Evolutionary conservation across 1,140 invertebrate species (phyloP).

Genomic region (Pentalonia nigronervosa): DNA sequence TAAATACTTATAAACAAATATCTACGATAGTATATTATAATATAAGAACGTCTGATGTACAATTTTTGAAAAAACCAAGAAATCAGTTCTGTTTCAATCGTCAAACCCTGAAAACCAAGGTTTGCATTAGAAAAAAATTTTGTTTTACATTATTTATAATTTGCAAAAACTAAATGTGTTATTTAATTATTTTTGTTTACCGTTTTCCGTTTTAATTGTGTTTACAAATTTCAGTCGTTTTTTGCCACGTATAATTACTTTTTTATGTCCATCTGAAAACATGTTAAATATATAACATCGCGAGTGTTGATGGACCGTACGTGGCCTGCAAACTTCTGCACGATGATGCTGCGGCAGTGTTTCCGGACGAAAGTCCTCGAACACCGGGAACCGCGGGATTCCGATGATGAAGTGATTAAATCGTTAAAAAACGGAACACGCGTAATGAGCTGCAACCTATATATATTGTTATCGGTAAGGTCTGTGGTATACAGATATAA

Average conservation of each 20-base stretch:
- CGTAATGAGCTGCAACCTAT: neutral
- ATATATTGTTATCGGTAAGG: neutral
- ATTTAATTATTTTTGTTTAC: no score
- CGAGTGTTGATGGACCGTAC: neutral
- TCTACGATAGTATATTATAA: neutral
- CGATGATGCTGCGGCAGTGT: neutral
- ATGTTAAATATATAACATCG: neutral
- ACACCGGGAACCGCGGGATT: neutral
- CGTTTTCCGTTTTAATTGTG: no score
- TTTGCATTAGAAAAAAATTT: no score
- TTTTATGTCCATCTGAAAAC: neutral
- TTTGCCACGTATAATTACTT: no score
- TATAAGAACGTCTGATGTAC: no score
- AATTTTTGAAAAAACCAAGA: neutral
- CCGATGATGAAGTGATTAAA: constrained; percentile 37
- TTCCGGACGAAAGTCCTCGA: neutral
- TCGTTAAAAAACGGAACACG: neutral
- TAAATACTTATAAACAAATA: neutral
- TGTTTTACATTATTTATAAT: no score
- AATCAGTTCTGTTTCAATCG: neutral
- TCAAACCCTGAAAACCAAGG: neutral
- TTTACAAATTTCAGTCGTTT: no score
- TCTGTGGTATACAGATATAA: neutral
- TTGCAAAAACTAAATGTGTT: no score
- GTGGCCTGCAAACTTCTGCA: no score